Evolutionary conservation across 2,113 vertebrate species (phyloP), one percentile per base, ranked within the genome.

Genomic region (Phoxinus phoxinus): DNA sequence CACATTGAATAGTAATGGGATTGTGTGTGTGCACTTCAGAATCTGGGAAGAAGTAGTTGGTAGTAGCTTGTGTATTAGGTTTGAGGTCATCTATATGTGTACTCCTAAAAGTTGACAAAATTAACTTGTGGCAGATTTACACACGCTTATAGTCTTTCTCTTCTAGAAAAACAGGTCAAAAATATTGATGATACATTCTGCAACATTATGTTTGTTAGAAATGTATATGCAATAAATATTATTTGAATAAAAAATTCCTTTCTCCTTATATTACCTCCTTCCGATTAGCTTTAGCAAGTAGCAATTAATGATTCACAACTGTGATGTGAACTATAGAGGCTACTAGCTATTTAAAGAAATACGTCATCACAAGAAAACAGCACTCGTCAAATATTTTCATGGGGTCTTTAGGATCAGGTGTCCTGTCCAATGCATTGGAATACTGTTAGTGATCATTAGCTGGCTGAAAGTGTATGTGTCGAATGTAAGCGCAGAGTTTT

Each of bases 371-470:
- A 53, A 76, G 46, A 51, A 48, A 76, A 48, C 46, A 17, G 30
- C 7, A 32, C 46, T 30, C 7, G 3, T 73, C 37, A 46, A 46
- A 23, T 23, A 44, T 23, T 46, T 73, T 73, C 73, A 51, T 30
- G n/a, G 7, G 41, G 73, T 51, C 46, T 32, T 23, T 32, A 53
- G 81, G 44, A 79, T 90, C 86, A 84, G 44, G 61, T 90, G 17
- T 81, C 88, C 35, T 89, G 19, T 81, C 88, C 30, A 23, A 46
- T 73, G 69, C 59, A 23, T 11, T 79, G 63, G 65, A 48, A 71
- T 58, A 79, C 15, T 15, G 3, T 41, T 53, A 27, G 69, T 58
- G 48, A 86, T 37, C 65, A 75, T 30, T 71, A 78, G 25, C 74
- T 83, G 27, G 6, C 67, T 81, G 65, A 84, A 85, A 58, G 84